phyloP scores from a whole-genome alignment of 2,797 vertebrate genomes.

The Hydrophis major region DNA sequence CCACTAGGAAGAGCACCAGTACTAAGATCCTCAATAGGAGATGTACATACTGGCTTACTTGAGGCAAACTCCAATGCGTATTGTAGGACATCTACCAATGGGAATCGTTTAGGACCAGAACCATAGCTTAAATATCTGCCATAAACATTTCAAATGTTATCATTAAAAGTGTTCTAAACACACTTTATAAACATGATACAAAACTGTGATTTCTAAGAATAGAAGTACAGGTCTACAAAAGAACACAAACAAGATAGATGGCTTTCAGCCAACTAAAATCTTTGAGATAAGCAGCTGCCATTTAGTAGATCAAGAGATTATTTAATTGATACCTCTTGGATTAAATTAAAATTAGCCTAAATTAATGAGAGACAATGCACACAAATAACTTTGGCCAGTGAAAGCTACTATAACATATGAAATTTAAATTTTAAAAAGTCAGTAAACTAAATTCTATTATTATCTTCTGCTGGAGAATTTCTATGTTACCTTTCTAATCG shows the following conservation, averaged over 20 bases:
- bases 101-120: slow-evolving; percentile 97
- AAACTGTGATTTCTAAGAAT: background rate
- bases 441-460: background rate
- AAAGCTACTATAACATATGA: background rate
- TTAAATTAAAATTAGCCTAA: background rate
- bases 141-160: slow-evolving; percentile 57
- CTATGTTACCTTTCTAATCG: slow-evolving; percentile 90
- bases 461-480: background rate
- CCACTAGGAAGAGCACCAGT: slow-evolving; percentile 81
- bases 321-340: background rate
- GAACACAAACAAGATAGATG: background rate
- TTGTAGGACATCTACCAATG: slow-evolving; percentile 96
- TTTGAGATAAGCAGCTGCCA: background rate
- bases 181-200: background rate
- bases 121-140: slow-evolving; percentile 97
- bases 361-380: background rate
- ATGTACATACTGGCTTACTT: slow-evolving; percentile 95
- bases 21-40: slow-evolving; percentile 92
- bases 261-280: background rate
- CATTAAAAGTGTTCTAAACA: slow-evolving; percentile 23
- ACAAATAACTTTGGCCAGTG: background rate
- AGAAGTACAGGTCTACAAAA: background rate
- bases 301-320: background rate
- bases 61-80: slow-evolving; percentile 98
- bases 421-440: background rate